Evolutionary conservation across 2,797 vertebrate species (phyloP), one percentile per base, ranked within the genome.

Genomic region (Myotis findleyi): DNA sequence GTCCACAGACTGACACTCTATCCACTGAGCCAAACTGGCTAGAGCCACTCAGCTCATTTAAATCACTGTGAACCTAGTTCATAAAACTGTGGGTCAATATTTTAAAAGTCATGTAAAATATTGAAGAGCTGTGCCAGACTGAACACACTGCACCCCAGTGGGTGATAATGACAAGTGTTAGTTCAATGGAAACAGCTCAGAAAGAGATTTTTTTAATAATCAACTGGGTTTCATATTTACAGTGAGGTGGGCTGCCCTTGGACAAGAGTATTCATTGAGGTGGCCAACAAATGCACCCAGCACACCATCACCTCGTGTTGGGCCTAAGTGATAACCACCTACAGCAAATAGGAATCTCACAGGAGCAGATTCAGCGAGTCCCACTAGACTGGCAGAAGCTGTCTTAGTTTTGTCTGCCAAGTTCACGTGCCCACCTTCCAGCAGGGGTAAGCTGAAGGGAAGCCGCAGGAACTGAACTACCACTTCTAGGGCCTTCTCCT

Each of bases 31-130:
- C 62, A 62, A 62, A 62, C 59, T 13, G 30, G 21, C 27, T 30
- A 62, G 13, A 25, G 59, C 27, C 6, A 62, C 59, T 62, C 30
- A 30, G 59, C 27, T 84, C 59, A 44, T 57, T 87, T 57, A 77
- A 92, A 95, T 57, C 57, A 73, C 69, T 76, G 77, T 82, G 86
- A 93, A 81, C 79, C 77, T 41, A 57, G 81, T 88, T 94, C 93
- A 83, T 79, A 82, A 95, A 93, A 82, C 83, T 7, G 6, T 49
- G 33, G 72, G 83, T 96, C 94, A 95, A 9, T 96, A 83, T 96
- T 95, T 96, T 89, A 49, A 64, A 93, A 96, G 92, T 72, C 92
- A 47, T 51, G 44, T 85, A 62, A 69, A 38, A 38, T 38, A 38
- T 38, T 38, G 83, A 66, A 62, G 55, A 53, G 27, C 64, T 72